A percentile compares a stretch with the other conserved stretches of the same genome.
Conservation (phyloP, 2,113 vertebrate genomes). For the Perca fluviatilis region DNA sequence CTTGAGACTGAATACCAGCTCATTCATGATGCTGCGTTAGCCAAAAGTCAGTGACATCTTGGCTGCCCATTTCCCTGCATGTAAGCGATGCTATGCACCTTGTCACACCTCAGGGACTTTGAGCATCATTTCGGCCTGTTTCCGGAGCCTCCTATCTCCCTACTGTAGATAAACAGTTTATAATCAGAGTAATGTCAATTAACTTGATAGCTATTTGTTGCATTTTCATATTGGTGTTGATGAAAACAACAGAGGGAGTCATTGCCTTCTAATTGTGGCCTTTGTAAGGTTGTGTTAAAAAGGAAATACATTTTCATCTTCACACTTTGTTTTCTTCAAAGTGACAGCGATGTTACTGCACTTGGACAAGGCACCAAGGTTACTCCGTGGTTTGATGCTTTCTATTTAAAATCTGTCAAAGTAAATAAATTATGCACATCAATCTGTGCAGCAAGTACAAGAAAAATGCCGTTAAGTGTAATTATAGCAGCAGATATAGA, state of each 20-base stretch:
- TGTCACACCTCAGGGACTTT: conserved; percentile 8
- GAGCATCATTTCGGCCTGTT: neutral
- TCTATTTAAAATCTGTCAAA: conserved; percentile 77
- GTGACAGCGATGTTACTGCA: conserved; percentile 52
- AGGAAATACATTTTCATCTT: conserved; percentile 54
- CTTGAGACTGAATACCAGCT: conserved; percentile 16
- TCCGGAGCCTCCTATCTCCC: neutral
- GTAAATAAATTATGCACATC: conserved; percentile 81
- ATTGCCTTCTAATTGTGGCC: conserved; percentile 15
- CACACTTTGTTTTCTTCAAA: conserved; percentile 53
- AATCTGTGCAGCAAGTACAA: conserved; percentile 62
- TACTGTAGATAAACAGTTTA: neutral
- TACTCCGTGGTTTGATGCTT: conserved; percentile 67
- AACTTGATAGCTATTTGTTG: neutral
- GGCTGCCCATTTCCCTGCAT: neutral
- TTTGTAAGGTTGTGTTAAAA: neutral
- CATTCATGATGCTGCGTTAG: neutral
- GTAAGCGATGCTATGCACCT: neutral
- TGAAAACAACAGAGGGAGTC: conserved; percentile 36
- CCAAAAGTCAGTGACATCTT: neutral
- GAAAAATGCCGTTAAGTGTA: conserved; percentile 70
- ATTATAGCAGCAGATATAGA: conserved; percentile 72
- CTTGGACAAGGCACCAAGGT: conserved; percentile 68
- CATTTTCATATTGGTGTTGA: conserved; percentile 22
- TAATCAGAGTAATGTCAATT: conserved; percentile 26